These are phyloP conservation scores for Epizoanthus fatuus DNA, from an alignment of 92 coral and sea anemone species.

Conservation along the genomic window DNA sequence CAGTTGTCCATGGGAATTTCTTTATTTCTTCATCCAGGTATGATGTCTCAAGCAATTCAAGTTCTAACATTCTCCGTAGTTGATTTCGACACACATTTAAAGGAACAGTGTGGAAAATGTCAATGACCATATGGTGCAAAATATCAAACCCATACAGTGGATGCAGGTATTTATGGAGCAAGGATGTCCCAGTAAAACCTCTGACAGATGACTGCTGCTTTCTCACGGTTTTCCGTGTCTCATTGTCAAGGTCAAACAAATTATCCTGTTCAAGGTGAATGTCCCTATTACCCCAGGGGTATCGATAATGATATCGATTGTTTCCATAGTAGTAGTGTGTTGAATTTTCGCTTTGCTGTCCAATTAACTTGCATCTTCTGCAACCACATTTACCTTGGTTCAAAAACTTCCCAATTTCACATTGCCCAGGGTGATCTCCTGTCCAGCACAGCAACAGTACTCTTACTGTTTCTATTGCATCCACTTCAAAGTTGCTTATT, in stretches of 20 bases:
- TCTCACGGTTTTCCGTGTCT: slow-evolving; percentile 62
- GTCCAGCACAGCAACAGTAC: slow-evolving; percentile 70
- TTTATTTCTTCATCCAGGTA: slow-evolving; percentile 64
- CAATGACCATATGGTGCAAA: slow-evolving; percentile 69
- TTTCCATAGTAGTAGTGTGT: slow-evolving; percentile 76
- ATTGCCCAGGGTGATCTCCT: slow-evolving; percentile 82
- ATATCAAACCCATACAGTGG: slow-evolving; percentile 69
- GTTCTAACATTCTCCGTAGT: slow-evolving; percentile 48
- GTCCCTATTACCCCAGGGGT: slow-evolving; percentile 67
- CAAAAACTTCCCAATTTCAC: slow-evolving; percentile 77
- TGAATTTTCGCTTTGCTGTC: slow-evolving; percentile 65
- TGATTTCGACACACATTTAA: slow-evolving; percentile 68
- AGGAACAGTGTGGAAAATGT: slow-evolving; percentile 70
- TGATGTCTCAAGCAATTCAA: slow-evolving; percentile 57
- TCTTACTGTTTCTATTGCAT: slow-evolving; percentile 57
- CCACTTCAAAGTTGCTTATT: slow-evolving; percentile 5
- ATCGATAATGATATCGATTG: slow-evolving; percentile 66
- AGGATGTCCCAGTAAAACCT: slow-evolving; percentile 76
- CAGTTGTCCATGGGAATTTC: slow-evolving; percentile 74
- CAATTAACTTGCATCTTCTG: slow-evolving; percentile 73
- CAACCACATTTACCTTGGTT: slow-evolving; percentile 78
- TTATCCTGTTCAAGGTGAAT: slow-evolving; percentile 53
- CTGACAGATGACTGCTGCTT: slow-evolving; percentile 63
- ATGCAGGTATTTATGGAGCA: slow-evolving; percentile 69
- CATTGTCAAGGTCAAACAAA: slow-evolving; percentile 68